Evolutionary conservation across 2,888 invertebrate species (phyloP).

Genomic region (Cheilosia grossa): DNA sequence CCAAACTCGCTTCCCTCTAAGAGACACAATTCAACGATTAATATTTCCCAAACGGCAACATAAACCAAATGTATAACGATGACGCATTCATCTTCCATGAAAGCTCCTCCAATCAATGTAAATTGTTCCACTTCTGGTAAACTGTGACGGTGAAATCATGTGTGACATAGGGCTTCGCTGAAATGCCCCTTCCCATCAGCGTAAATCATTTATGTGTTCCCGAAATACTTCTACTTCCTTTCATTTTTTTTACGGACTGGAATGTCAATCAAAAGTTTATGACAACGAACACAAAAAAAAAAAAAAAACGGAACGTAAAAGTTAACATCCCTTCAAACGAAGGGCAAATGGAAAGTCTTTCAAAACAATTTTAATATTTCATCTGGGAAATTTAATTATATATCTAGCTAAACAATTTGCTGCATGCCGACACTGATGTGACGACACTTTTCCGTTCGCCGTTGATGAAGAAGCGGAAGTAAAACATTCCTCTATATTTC

Average conservation of each 20-base stretch:
- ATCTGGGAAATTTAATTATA: conserved; percentile 79
- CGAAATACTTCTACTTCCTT: conserved; percentile 30
- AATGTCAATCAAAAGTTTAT: conserved; percentile 68
- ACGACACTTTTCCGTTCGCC: conserved; percentile 27
- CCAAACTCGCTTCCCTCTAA: too few relatives aligned
- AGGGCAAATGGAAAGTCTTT: conserved; percentile 45
- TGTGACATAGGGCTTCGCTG: too few relatives aligned
- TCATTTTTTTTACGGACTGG: conserved; percentile 35
- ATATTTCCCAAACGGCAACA: too few relatives aligned
- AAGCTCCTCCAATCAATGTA: too few relatives aligned
- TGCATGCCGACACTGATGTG: conserved; percentile 19
- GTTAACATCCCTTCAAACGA: conserved; percentile 10
- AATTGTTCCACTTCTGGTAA: too few relatives aligned
- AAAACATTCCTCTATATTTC: conserved; percentile 29
- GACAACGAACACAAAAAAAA: conserved; percentile 15
- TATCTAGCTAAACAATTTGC: conserved; percentile 59
- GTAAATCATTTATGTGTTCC: conserved; percentile 53
- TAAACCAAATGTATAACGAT: too few relatives aligned
- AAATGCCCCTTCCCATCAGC: conserved; percentile 15
- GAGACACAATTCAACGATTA: too few relatives aligned
- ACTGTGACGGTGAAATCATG: too few relatives aligned
- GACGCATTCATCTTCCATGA: too few relatives aligned
- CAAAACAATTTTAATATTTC: conserved; percentile 79
- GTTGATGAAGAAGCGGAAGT: conserved; percentile 5
- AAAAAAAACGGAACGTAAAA: conserved; percentile 14